phyloP scores from a whole-genome alignment of 2,888 invertebrate genomes.

The Lasioglossum pauxillum region DNA sequence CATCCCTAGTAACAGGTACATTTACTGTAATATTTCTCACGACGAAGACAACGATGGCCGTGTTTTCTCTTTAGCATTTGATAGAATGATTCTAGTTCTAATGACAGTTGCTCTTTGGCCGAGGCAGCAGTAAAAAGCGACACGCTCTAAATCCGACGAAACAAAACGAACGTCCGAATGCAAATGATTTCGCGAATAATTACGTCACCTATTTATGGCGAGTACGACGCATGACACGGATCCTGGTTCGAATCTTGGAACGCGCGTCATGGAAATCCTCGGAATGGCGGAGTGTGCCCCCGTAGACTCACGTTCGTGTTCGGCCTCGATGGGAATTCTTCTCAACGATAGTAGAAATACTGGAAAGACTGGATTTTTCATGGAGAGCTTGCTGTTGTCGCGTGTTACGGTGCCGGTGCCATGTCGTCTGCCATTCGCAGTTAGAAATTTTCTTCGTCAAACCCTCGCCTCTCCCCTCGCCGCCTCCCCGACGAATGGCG shows the following conservation, averaged over 20 bases:
- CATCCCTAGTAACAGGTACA: too few species aligned
- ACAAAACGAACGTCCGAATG: neutral
- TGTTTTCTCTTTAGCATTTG: neutral
- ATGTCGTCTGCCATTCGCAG: conserved; percentile 43
- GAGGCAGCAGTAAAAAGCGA: neutral
- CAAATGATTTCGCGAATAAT: neutral
- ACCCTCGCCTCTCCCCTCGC: conserved; percentile 19
- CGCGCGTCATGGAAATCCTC: conserved; percentile 38
- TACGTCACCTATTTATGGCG: neutral
- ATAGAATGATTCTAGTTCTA: neutral
- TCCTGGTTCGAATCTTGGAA: conserved; percentile 13
- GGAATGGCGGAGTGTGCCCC: conserved; percentile 46
- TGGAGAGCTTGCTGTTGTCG: conserved; percentile 47
- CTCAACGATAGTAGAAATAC: conserved; percentile 64
- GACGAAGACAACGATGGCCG: neutral
- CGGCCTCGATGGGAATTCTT: conserved; percentile 49
- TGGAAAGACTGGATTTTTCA: conserved; percentile 71
- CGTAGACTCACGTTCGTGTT: conserved; percentile 54
- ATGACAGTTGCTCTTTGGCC: neutral
- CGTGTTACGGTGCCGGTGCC: conserved; percentile 55
- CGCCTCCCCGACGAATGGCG: neutral
- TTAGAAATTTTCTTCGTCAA: conserved; percentile 54
- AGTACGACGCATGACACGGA: neutral
- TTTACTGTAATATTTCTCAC: neutral
- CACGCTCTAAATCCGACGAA: neutral